These are phyloP conservation scores for Tetramorium parvispinum DNA, from an alignment of 1,140 invertebrate genomes.

Conservation along the genomic window DNA sequence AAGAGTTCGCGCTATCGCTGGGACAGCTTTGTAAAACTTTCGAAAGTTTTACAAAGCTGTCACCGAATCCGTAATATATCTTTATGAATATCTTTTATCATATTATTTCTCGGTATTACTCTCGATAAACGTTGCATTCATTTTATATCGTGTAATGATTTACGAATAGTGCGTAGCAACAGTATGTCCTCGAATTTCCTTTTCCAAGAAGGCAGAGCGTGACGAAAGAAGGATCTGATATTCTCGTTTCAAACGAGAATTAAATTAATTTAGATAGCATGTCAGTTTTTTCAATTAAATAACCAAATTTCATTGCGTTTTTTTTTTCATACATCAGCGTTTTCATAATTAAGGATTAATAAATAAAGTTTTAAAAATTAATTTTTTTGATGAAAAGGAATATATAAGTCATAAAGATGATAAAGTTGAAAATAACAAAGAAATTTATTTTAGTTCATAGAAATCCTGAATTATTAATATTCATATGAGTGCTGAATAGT, in stretches of 20 bases:
- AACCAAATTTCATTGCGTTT: background rate
- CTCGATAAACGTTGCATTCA: slow-evolving; percentile 12
- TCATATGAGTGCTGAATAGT: too few relatives aligned
- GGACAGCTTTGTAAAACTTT: slow-evolving; percentile 55
- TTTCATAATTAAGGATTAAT: background rate
- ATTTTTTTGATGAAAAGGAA: too few relatives aligned
- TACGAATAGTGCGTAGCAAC: slow-evolving; percentile 6
- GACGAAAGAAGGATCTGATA: background rate
- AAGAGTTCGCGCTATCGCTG: background rate
- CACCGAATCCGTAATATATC: slow-evolving; percentile 21
- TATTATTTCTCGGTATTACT: slow-evolving; percentile 24
- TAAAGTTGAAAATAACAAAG: too few relatives aligned
- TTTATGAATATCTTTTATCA: slow-evolving; percentile 15
- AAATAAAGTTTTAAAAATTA: too few relatives aligned
- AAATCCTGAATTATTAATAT: too few relatives aligned
- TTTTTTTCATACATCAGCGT: background rate
- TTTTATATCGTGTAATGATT: background rate
- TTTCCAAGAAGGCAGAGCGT: slow-evolving; percentile 13
- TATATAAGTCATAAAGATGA: too few relatives aligned
- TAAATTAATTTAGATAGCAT: background rate
- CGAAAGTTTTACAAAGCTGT: slow-evolving; percentile 20
- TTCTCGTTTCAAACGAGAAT: background rate
- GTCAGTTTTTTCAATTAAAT: background rate
- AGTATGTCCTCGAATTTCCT: background rate
- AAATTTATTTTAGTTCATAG: too few relatives aligned